Percentiles rank a stretch among this genome's conserved stretches.
Conservation (phyloP, 2,888 invertebrate species). For the Lithosia quadra region DNA sequence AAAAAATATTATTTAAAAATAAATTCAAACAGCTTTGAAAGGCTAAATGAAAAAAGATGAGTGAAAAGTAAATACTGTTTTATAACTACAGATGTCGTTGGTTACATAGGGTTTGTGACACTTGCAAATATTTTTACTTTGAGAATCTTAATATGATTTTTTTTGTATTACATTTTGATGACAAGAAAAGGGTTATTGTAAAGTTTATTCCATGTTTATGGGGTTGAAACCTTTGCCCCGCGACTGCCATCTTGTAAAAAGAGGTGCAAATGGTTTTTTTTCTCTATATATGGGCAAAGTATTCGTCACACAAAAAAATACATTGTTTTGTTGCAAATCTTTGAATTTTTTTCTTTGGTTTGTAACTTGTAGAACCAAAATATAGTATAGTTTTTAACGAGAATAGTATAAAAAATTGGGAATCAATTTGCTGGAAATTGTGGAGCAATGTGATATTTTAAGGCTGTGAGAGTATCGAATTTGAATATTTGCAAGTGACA, state of each 20-base stretch:
- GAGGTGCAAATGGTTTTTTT: neutral
- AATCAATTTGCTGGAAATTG: neutral
- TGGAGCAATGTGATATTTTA: neutral
- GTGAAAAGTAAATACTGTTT: conserved; percentile 84
- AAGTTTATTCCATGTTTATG: neutral
- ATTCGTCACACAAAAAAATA: neutral
- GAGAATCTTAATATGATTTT: too few relatives aligned
- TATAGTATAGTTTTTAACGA: neutral
- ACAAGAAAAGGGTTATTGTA: neutral
- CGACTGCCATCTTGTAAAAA: neutral
- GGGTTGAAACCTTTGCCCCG: neutral
- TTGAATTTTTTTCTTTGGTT: neutral
- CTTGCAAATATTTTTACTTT: conserved; percentile 74
- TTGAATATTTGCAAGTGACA: conserved; percentile 76
- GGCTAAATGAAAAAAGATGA: conserved; percentile 63
- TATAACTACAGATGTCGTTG: conserved; percentile 76
- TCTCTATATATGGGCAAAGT: neutral
- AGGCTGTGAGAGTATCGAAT: neutral
- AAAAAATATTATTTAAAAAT: neutral
- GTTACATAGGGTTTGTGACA: conserved; percentile 66
- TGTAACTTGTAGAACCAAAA: neutral
- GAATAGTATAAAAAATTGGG: neutral
- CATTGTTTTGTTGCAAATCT: neutral
- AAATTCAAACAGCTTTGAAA: conserved; percentile 62
- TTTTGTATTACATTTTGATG: neutral